phyloP scores from a whole-genome alignment of 2,888 invertebrate species.

The Ormyrus rosae region DNA sequence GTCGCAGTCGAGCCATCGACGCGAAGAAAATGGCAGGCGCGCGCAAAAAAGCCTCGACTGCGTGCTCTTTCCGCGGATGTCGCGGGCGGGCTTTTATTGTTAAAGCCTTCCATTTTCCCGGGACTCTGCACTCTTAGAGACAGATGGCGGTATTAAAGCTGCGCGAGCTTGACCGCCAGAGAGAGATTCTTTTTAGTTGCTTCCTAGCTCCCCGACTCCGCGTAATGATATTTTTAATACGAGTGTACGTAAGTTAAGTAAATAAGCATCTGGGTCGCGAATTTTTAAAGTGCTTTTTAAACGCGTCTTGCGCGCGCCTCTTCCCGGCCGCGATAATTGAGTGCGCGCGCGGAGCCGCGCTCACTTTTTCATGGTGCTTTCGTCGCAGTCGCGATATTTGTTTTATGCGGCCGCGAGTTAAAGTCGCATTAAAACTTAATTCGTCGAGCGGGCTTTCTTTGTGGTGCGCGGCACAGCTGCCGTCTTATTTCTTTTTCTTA shows the following conservation, averaged over 20 bases:
- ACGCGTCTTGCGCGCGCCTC: neutral
- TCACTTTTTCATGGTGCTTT: neutral
- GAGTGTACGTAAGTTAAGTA: neutral
- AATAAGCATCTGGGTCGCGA: neutral
- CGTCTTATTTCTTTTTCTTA: too few relatives aligned
- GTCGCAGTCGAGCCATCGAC: conserved; percentile 20
- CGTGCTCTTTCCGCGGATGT: conserved; percentile 36
- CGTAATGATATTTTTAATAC: conserved; percentile 12
- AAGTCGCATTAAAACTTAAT: neutral
- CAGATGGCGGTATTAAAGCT: conserved; percentile 36
- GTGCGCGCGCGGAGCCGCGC: neutral
- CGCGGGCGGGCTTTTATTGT: conserved; percentile 40
- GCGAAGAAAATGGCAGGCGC: conserved; percentile 17
- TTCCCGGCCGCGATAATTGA: conserved; percentile 10
- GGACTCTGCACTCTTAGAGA: conserved; percentile 6
- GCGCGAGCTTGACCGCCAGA: conserved; percentile 2
- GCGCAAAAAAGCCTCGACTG: neutral
- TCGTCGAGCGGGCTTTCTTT: neutral
- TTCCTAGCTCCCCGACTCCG: neutral
- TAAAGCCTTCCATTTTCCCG: conserved; percentile 36
- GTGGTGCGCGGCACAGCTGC: neutral
- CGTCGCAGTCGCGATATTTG: neutral
- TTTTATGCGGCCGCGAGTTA: neutral
- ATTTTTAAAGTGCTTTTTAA: conserved; percentile 15
- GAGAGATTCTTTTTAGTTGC: neutral